Percentiles rank a stretch among this genome's conserved stretches.
Evolutionary conservation across 2,113 vertebrate genomes (phyloP).

Genomic region (Xenotilapia longispinis): DNA sequence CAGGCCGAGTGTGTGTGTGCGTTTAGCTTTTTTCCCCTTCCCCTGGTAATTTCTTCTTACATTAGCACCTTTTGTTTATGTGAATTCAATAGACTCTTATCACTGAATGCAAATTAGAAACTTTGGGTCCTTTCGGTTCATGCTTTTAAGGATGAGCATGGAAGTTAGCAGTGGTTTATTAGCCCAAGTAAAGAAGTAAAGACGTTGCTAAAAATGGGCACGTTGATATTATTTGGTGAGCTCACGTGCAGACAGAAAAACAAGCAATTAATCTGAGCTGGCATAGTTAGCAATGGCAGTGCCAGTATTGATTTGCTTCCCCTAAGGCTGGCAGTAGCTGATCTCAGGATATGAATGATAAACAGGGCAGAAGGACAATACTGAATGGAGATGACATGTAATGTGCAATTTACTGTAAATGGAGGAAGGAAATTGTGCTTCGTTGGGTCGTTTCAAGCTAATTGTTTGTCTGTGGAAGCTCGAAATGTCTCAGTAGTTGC

Average conservation of each 20-base stretch:
- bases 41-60: background rate
- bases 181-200: background rate
- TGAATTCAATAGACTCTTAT: background rate
- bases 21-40: background rate
- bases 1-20: background rate
- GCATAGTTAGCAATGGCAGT: slow-evolving; percentile 28
- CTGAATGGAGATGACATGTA: slow-evolving; percentile 3
- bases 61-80: background rate
- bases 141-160: background rate
- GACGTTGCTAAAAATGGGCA: background rate
- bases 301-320: slow-evolving; percentile 1
- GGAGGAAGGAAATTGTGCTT: background rate
- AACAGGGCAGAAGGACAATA: background rate
- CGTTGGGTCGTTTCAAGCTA: background rate
- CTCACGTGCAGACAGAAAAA: background rate
- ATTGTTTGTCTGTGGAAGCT: background rate
- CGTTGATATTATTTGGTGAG: background rate
- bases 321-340: slow-evolving; percentile 1
- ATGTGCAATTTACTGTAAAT: background rate
- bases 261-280: slow-evolving; percentile 36
- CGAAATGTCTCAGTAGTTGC: background rate
- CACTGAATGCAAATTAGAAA: background rate
- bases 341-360: slow-evolving; percentile 2
- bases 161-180: background rate
- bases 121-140: background rate